A percentile compares a stretch with the other conserved stretches of the same genome.
phyloP scores from a whole-genome alignment of 2,113 vertebrate genomes.

The Orientallactaga bullata region DNA sequence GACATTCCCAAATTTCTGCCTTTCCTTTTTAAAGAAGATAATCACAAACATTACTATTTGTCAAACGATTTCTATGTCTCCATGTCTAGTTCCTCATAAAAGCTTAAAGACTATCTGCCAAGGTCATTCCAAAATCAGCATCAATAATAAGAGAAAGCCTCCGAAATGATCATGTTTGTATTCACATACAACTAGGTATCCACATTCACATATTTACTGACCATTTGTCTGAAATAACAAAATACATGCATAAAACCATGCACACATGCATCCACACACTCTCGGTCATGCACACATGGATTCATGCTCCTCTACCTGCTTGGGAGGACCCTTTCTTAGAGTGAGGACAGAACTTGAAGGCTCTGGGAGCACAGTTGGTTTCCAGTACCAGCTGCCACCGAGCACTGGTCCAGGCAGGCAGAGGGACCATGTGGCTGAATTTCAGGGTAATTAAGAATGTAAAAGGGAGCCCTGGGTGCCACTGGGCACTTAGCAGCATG shows the following conservation, averaged over 20 bases:
- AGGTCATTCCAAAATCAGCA: not conserved
- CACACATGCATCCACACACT: not conserved
- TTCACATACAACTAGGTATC: not conserved
- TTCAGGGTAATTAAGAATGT: conserved; percentile 80
- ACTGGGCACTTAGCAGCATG: conserved; percentile 75
- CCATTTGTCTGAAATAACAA: not conserved
- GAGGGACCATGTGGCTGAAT: conserved; percentile 70
- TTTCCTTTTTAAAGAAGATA: not conserved
- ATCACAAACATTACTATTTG: not conserved
- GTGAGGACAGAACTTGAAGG: conserved; percentile 62
- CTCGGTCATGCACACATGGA: not conserved
- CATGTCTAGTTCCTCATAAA: not conserved
- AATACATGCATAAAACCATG: not conserved
- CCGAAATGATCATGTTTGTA: not conserved
- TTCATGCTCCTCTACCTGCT: not conserved
- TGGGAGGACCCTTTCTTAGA: conserved; percentile 67
- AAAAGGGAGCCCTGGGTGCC: conserved; percentile 78
- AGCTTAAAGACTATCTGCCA: not conserved
- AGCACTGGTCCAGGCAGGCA: conserved; percentile 69
- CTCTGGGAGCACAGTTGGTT: conserved; percentile 66
- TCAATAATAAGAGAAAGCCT: not conserved
- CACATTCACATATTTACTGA: not conserved
- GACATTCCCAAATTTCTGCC: not conserved
- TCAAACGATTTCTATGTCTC: not conserved
- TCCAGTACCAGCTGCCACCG: conserved; percentile 71